Percentiles rank a stretch among this genome's conserved stretches.
Conservation (phyloP, 2,113 vertebrate species). For the Nothobranchius furzeri region DNA sequence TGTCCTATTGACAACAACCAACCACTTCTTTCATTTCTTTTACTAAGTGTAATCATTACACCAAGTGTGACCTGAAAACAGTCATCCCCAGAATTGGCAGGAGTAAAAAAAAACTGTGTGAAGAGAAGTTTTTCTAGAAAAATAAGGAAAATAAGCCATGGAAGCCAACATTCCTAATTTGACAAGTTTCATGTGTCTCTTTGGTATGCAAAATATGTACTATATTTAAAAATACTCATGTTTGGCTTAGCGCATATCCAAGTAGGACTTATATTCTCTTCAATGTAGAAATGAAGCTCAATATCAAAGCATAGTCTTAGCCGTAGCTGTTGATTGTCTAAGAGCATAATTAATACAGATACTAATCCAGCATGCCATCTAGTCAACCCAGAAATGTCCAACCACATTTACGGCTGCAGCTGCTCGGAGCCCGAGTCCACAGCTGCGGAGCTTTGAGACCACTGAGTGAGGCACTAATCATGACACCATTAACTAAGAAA, state of each 20-base stretch:
- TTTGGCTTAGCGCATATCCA: conserved; percentile 41
- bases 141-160: conserved; percentile 39
- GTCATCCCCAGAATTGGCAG: conserved; percentile 23
- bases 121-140: conserved; percentile 20
- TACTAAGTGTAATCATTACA: background rate
- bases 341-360: conserved; percentile 72
- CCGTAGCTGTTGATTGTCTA: conserved; percentile 73
- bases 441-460: conserved; percentile 67
- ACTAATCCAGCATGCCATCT: conserved; percentile 73
- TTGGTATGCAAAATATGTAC: conserved; percentile 66
- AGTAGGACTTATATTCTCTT: conserved; percentile 49
- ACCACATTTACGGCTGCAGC: conserved; percentile 66
- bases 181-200: conserved; percentile 59
- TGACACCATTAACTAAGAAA: conserved; percentile 72
- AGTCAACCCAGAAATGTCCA: conserved; percentile 76
- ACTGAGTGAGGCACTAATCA: conserved; percentile 65
- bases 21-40: background rate
- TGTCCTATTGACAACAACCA: background rate
- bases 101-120: conserved; percentile 28
- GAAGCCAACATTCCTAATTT: conserved; percentile 58
- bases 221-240: conserved; percentile 68
- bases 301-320: conserved; percentile 69
- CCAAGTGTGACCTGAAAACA: conserved; percentile 30
- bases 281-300: conserved; percentile 44
- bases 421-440: conserved; percentile 63